phyloP scores from a whole-genome alignment of 1,140 invertebrate genomes.

The Drosophila repleta region DNA sequence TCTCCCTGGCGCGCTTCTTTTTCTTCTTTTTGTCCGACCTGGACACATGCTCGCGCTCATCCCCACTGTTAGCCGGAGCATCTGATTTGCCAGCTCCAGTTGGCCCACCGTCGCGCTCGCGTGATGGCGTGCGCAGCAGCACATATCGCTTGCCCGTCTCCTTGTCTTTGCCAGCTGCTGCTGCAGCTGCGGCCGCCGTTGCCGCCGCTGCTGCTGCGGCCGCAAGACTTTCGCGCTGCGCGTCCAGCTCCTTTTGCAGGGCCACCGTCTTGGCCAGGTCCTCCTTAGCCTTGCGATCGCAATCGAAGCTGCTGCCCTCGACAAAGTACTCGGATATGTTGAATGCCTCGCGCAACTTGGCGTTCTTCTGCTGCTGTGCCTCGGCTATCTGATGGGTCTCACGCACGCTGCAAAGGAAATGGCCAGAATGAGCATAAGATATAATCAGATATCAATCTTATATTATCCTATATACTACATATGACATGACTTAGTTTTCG shows the following conservation, averaged over 20 bases:
- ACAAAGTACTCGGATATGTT: constrained; percentile 97
- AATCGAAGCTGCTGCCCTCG: constrained; percentile 96
- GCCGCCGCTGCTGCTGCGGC: constrained; percentile 83
- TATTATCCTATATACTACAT: background rate
- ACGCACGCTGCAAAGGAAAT: constrained; percentile 89
- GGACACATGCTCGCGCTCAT: constrained; percentile 72
- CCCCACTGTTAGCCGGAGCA: constrained; percentile 39
- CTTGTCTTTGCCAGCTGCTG: constrained; percentile 78
- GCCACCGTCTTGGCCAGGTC: constrained; percentile 87
- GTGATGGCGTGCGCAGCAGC: constrained; percentile 87
- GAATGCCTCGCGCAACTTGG: constrained; percentile 95
- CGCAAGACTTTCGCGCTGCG: constrained; percentile 83
- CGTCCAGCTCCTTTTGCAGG: constrained; percentile 85
- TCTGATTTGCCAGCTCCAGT: constrained; percentile 27
- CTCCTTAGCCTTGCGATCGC: constrained; percentile 92
- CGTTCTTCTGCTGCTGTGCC: constrained; percentile 98
- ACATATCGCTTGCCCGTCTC: constrained; percentile 86
- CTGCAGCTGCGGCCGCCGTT: constrained; percentile 23
- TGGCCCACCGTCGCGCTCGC: constrained; percentile 58
- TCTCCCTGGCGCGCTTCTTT: constrained; percentile 78
- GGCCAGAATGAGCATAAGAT: background rate
- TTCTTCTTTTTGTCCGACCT: constrained; percentile 86
- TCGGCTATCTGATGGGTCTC: constrained; percentile 98
- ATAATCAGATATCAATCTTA: background rate
- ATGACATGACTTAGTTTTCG: background rate